Evolutionary conservation across 2,797 vertebrate species (phyloP).

Genomic region (Paramormyrops hopkinsi): DNA sequence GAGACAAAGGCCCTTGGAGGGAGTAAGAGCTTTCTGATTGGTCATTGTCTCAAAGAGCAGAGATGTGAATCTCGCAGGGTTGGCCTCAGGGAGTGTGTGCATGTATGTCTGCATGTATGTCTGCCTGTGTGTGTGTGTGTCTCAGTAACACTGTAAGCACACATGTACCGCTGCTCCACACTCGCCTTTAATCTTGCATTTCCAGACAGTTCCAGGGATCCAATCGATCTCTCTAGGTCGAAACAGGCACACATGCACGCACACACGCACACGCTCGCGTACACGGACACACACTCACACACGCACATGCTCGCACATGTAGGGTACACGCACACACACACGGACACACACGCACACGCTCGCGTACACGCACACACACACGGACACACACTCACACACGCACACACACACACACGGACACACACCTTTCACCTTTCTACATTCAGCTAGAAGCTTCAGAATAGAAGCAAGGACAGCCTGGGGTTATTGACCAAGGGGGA

Average conservation of each 20-base stretch:
- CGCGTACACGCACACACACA: too few species aligned
- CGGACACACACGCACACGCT: not conserved
- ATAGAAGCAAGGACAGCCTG: not conserved
- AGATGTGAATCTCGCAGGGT: not conserved
- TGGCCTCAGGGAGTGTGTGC: not conserved
- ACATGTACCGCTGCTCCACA: not conserved
- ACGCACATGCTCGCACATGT: not conserved
- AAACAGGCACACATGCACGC: not conserved
- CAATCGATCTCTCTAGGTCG: not conserved
- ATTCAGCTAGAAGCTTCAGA: not conserved
- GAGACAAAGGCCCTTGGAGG: slow-evolving; percentile 12
- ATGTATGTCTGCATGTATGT: not conserved
- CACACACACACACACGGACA: not conserved
- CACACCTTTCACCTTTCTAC: not conserved
- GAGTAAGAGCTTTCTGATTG: slow-evolving; percentile 13
- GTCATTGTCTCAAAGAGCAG: slow-evolving; percentile 4
- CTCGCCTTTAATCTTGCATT: not conserved
- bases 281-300: not conserved
- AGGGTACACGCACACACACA: not conserved
- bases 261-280: not conserved
- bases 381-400: too few species aligned
- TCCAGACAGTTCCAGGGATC: not conserved
- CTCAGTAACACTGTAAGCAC: not conserved
- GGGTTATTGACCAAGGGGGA: not conserved
- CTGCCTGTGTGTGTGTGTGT: not conserved